These are phyloP conservation scores for Corythoichthys haematopterus DNA, from an alignment of 2,113 vertebrate genomes.

Conservation along the genomic window DNA sequence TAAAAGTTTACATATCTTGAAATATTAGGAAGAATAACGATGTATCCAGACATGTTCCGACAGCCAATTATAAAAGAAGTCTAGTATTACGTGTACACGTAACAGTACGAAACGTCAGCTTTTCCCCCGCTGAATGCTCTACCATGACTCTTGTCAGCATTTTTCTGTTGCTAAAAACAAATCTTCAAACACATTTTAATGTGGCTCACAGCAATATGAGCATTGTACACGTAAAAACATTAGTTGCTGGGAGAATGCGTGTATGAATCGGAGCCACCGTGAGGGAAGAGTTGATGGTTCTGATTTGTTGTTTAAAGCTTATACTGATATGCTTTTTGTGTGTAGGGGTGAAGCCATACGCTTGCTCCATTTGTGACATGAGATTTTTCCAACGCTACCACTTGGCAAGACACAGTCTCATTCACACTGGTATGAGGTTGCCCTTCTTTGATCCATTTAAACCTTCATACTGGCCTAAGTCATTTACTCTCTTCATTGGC, in stretches of 20 bases:
- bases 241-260: constrained; percentile 7
- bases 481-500: neutral
- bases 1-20: neutral
- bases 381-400: constrained; percentile 94
- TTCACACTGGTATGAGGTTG: constrained; percentile 80
- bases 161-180: neutral
- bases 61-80: neutral
- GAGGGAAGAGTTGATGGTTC: constrained; percentile 36
- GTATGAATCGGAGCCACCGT: constrained; percentile 15
- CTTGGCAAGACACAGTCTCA: constrained; percentile 90
- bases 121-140: constrained; percentile 32
- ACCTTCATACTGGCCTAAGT: constrained; percentile 30
- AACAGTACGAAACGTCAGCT: constrained; percentile 29
- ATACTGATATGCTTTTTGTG: constrained; percentile 55
- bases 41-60: constrained; percentile 48
- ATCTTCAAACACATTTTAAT: neutral
- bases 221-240: neutral
- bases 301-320: constrained; percentile 45
- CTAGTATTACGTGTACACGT: neutral
- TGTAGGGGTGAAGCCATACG: constrained; percentile 86
- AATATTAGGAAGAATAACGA: constrained; percentile 7
- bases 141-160: constrained; percentile 8
- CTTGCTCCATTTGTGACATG: constrained; percentile 90
- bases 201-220: neutral
- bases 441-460: constrained; percentile 30